A percentile compares a stretch with the other conserved stretches of the same genome.
phyloP scores from a whole-genome alignment of 2,888 invertebrate genomes.

The Epirrhoe alternata region DNA sequence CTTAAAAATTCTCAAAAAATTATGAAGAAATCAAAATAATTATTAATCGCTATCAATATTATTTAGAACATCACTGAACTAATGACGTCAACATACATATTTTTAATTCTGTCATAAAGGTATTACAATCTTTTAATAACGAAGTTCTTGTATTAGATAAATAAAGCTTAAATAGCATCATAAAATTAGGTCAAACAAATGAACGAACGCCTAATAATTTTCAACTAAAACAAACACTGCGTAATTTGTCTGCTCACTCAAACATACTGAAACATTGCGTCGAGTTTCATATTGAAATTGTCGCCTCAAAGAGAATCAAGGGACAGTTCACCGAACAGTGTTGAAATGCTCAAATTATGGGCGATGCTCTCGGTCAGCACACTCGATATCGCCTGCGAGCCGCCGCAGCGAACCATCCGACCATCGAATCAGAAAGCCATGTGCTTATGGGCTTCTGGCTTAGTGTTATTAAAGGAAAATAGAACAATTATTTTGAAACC shows the following conservation, averaged over 20 bases:
- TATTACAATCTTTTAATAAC: no score
- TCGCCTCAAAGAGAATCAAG: constrained; percentile 25
- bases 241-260: constrained; percentile 10
- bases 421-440: background rate
- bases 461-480: background rate
- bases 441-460: background rate
- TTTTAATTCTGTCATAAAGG: no score
- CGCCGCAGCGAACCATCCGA: background rate
- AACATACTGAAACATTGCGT: constrained; percentile 23
- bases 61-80: no score
- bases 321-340: constrained; percentile 26
- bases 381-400: constrained; percentile 12
- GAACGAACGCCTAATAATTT: background rate
- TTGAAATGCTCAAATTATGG: constrained; percentile 29
- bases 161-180: no score
- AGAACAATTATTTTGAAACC: no score
- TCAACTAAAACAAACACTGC: background rate
- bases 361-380: constrained; percentile 30
- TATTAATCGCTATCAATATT: no score
- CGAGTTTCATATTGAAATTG: constrained; percentile 25
- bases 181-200: background rate
- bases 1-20: no score
- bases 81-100: no score
- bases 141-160: no score
- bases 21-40: no score